phyloP scores from a whole-genome alignment of 2,113 vertebrate genomes.

The Aix galericulata region DNA sequence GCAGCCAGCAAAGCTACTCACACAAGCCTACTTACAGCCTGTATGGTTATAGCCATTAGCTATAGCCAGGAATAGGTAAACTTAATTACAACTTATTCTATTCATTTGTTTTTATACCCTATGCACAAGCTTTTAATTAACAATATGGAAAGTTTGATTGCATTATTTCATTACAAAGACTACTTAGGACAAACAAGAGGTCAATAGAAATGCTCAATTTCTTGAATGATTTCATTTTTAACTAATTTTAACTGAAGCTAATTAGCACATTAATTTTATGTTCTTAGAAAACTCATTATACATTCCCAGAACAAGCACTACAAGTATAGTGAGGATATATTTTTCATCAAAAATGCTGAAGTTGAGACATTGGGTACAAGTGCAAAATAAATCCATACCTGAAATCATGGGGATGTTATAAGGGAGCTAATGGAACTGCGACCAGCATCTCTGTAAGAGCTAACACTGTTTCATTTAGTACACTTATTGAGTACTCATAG shows the following conservation, averaged over 20 bases:
- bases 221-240: background rate
- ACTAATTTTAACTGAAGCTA: background rate
- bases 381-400: background rate
- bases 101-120: background rate
- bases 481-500: background rate
- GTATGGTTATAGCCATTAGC: background rate
- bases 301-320: background rate
- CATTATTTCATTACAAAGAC: constrained; percentile 9
- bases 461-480: background rate
- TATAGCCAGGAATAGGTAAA: background rate
- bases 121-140: constrained; percentile 5
- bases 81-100: constrained; percentile 9
- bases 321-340: background rate
- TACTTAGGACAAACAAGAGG: background rate
- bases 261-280: background rate
- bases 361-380: background rate
- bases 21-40: background rate
- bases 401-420: background rate
- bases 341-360: background rate
- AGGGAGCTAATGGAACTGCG: background rate
- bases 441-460: background rate
- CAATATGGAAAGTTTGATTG: background rate
- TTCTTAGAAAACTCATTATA: background rate
- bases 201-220: background rate
- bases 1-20: background rate